phyloP scores from a whole-genome alignment of 2,888 invertebrate genomes.

The Coelinius sp. region DNA sequence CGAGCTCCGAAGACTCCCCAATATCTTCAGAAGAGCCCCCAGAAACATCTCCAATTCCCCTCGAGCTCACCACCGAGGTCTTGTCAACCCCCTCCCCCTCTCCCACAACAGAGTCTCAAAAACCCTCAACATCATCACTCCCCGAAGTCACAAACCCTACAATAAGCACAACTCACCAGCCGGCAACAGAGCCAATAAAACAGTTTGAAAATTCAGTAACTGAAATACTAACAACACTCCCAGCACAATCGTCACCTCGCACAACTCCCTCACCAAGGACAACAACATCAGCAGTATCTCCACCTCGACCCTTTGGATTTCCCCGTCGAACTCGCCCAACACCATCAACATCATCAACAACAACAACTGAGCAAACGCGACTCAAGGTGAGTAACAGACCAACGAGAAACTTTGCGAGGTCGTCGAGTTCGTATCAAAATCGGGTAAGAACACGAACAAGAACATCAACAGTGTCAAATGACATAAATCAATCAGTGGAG shows the following conservation, averaged over 20 bases:
- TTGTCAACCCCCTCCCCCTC: constrained; percentile 43
- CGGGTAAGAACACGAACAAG: constrained; percentile 58
- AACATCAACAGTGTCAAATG: constrained; percentile 37
- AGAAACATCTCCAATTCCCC: constrained; percentile 37
- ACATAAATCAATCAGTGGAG: constrained; percentile 11
- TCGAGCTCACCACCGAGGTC: constrained; percentile 25
- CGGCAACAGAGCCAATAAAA: constrained; percentile 49
- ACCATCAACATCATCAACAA: constrained; percentile 48
- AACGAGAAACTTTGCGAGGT: constrained; percentile 65
- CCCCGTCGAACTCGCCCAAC: constrained; percentile 71
- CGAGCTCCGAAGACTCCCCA: constrained; percentile 32
- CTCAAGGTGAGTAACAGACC: constrained; percentile 67
- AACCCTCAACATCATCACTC: constrained; percentile 23
- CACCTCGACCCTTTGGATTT: constrained; percentile 74
- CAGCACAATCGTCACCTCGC: constrained; percentile 41
- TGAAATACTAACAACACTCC: constrained; percentile 59
- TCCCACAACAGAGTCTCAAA: constrained; percentile 47
- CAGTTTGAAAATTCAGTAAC: constrained; percentile 63
- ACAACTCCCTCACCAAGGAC: constrained; percentile 37
- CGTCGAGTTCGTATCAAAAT: constrained; percentile 57
- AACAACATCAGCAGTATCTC: constrained; percentile 60
- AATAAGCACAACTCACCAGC: constrained; percentile 23
- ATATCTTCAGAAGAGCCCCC: constrained; percentile 40
- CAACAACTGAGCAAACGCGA: constrained; percentile 51
- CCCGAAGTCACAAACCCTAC: constrained; percentile 22